phyloP scores from a whole-genome alignment of 2,888 invertebrate species.

The Vandiemenella viatica region DNA sequence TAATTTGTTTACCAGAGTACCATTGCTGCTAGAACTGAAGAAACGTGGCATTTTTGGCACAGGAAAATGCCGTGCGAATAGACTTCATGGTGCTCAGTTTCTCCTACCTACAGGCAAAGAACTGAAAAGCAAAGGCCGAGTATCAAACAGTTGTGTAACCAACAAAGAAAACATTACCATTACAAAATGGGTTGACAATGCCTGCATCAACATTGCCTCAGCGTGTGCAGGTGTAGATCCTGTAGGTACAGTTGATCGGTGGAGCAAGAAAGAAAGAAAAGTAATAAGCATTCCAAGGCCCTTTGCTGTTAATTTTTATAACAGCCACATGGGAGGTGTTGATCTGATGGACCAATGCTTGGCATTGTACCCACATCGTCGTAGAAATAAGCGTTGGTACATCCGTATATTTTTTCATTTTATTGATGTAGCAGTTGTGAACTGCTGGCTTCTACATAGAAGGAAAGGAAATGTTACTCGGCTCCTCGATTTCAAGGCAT shows the following conservation, averaged over 20 bases:
- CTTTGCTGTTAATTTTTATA: conserved; percentile 2
- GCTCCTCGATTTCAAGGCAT: conserved; percentile 1
- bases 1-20: not conserved
- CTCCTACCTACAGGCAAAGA: not conserved
- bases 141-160: not conserved
- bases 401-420: conserved; percentile 3
- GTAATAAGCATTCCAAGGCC: not conserved
- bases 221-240: not conserved
- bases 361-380: conserved; percentile 1
- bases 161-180: not conserved
- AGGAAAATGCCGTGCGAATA: not conserved
- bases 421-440: conserved; percentile 1
- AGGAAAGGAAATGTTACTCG: not conserved
- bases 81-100: not conserved
- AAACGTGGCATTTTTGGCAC: not conserved
- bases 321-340: conserved; percentile 8
- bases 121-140: too few relatives aligned
- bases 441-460: conserved; percentile 4
- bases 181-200: too few relatives aligned
- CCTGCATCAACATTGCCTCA: conserved; percentile 6
- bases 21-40: not conserved
- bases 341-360: conserved; percentile 6
- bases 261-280: conserved; percentile 1
- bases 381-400: conserved; percentile 5
- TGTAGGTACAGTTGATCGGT: not conserved